These are phyloP conservation scores for Heliconius sara DNA, from an alignment of 2,888 invertebrate genomes.

Conservation along the genomic window DNA sequence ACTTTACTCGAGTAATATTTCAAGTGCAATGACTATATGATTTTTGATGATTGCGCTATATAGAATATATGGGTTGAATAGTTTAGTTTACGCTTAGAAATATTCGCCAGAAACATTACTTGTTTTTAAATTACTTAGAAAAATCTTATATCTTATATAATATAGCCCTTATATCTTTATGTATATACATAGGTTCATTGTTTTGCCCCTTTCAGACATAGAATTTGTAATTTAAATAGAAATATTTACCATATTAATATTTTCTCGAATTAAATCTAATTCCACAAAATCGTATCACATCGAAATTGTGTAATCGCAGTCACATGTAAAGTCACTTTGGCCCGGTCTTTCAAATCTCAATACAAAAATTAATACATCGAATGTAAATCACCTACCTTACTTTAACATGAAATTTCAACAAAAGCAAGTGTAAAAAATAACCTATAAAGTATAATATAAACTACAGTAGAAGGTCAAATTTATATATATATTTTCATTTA, in stretches of 20 bases:
- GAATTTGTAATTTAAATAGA: too few species aligned
- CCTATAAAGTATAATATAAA: neutral
- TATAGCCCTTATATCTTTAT: too few species aligned
- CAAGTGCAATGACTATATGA: neutral
- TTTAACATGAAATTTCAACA: neutral
- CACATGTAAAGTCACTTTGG: too few species aligned
- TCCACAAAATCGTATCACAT: too few species aligned
- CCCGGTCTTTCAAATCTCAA: too few species aligned
- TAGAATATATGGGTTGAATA: neutral
- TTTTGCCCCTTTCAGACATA: too few species aligned
- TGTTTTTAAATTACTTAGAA: neutral
- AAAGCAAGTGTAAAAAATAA: neutral
- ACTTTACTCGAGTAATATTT: neutral
- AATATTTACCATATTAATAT: too few species aligned
- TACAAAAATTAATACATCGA: neutral
- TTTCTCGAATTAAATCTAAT: too few species aligned
- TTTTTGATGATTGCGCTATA: neutral
- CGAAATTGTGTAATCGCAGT: too few species aligned
- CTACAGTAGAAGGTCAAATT: conserved; percentile 20
- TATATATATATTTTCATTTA: conserved; percentile 23
- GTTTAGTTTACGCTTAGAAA: neutral
- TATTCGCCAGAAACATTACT: neutral
- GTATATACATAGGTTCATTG: too few species aligned
- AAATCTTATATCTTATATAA: too few species aligned
- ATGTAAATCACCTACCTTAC: neutral